A percentile compares a stretch with the other conserved stretches of the same genome.
Conservation (phyloP, 2,888 invertebrate genomes). For the Bimastos eiseni region DNA sequence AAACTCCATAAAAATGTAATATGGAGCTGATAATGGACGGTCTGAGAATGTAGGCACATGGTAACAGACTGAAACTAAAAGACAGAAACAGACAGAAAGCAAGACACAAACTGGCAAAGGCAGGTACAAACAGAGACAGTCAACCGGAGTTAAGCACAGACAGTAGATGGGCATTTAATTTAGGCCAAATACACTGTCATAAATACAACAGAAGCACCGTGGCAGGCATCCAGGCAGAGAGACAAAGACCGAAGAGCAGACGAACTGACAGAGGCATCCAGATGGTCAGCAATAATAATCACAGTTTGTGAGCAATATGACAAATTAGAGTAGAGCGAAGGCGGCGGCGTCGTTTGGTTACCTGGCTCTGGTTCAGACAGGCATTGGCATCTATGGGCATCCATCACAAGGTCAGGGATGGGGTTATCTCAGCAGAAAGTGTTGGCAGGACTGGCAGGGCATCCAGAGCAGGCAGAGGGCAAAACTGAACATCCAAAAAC, state of each 20-base stretch:
- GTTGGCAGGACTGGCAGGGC: background rate
- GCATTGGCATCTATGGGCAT: background rate
- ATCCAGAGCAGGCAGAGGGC: slow-evolving; percentile 3
- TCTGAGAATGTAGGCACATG: background rate
- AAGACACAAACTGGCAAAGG: background rate
- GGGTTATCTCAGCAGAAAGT: background rate
- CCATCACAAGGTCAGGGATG: background rate
- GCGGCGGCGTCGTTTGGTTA: too few species aligned
- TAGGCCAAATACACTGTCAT: background rate
- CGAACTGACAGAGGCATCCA: background rate
- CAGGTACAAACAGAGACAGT: background rate
- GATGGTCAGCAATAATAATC: background rate
- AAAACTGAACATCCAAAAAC: background rate
- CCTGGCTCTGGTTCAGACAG: background rate
- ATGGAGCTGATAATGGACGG: background rate
- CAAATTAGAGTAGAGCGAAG: background rate
- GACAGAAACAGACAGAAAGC: background rate
- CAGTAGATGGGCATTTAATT: background rate
- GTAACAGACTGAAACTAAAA: background rate
- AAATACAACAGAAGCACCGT: background rate
- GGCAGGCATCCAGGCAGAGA: background rate
- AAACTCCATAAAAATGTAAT: too few species aligned
- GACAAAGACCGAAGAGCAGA: background rate
- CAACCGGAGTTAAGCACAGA: slow-evolving; percentile 3
- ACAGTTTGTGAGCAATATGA: slow-evolving; percentile 13